Base-by-base conservation (phyloP, 2,797 vertebrate genomes). In the Periparus ater region DNA sequence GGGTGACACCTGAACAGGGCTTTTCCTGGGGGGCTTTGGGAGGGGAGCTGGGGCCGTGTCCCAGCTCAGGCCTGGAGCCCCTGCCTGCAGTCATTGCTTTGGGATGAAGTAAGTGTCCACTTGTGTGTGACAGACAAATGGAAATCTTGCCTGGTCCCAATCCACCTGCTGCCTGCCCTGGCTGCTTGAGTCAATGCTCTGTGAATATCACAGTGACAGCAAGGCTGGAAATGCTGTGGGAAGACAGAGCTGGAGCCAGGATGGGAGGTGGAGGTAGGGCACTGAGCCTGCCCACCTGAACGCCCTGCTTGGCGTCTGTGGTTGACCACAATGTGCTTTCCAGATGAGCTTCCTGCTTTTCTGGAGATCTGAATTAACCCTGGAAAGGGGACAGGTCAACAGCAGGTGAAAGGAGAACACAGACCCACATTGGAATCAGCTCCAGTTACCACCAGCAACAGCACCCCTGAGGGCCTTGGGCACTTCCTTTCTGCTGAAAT, bases 121-220 rank as follows among this genome's bases (percentile, higher is more conserved):
- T 92, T 95, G 89, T 1, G 67, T 66, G 71, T 12, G 9, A 42
- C 47, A 42, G 85, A 77, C 44, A 26, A 65, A 11, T 57, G 73
- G 83, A 92, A 95, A 86, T 20, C 53, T 48, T 54, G 47, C 26
- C 71, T 6, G 38, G n/a, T 92, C 76, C 42, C 74, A 73, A 61
- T 85, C 88, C 94, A 95, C 91, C 86, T 96, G 92, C 89, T 1
- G 79, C 68, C 68, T 72, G 89, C 58, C 72, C 80, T 0, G 1
- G 61, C 66, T 20, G 38, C 81, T 72, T 97, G 95, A 96, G 92
- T 97, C 96, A 97, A 86, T n/a, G 10, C 11, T 20, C 92, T 73
- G 76, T 0, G 92, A 96, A 97, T 95, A 94, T 93, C 88, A 0
- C 3, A 22, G 78, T 95, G 92, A 95, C 91, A 26, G 9, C 44